Base-by-base conservation (phyloP, 2,888 invertebrate species). In the Zhengitettix transpicula region DNA sequence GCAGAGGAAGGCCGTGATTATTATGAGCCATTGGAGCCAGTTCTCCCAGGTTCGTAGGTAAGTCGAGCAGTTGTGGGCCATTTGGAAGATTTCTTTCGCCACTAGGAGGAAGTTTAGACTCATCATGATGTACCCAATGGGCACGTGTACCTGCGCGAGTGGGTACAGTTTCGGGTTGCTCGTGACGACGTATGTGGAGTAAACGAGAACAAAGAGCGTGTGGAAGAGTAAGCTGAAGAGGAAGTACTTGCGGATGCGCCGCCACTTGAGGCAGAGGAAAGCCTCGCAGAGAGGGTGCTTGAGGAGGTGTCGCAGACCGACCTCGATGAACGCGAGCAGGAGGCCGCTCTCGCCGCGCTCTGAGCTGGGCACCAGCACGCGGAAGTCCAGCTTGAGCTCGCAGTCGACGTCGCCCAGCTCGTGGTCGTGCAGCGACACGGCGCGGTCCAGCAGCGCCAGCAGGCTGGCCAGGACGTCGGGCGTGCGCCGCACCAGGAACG, bases 371-470 rank as follows among this genome's bases (percentile, higher is more conserved):
- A 67, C 64, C 1, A n/a, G 71, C 70, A 66, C 57, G 12, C 77
- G 72, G 66, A 81, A 81, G 69, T 85, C 84, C 57, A 85, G 70
- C 70, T 82, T 85, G 2, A 90, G 77, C 70, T 90, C 89, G 67
- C 90, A 90, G 69, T 91, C 90, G 0, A 89, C 87, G 66, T 91
- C 90, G 0, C 89, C 89, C 40, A 90, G 77, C 70, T 91, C 90
- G 67, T 90, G 89, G 67, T 90, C 90, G 67, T 86, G 87, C 10
- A 88, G 78, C 65, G 84, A 83, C 14, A 90, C 84, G 0, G 88
- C 84, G 47, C 83, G 78, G 66, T 89, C 88, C 54, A 90, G 78
- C 69, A 87, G 85, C 55, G 78, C 74, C 57, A 84, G 72, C 58
- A 86, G 79, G 58, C 84, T 81, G 0, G 87, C 85, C 53, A 90